Evolutionary conservation across 2,888 invertebrate species (phyloP).

Genomic region (Dexiosoma caninum): DNA sequence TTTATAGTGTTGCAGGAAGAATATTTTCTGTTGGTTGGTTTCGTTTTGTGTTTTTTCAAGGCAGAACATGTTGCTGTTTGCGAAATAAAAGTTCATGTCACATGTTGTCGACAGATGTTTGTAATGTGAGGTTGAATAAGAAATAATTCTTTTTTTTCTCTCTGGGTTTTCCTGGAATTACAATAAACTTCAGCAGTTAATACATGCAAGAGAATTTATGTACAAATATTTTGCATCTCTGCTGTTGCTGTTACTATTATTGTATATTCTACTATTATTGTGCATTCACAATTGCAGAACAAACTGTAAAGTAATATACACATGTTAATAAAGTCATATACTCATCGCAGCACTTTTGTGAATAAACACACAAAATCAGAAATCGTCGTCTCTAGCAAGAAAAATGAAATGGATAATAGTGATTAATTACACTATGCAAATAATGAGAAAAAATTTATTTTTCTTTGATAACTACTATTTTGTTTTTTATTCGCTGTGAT

Average conservation of each 20-base stretch:
- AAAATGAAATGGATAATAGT: too few species aligned
- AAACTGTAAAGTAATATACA: conserved; percentile 35
- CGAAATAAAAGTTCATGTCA: conserved; percentile 50
- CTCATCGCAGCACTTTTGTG: background rate
- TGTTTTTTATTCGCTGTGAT: too few species aligned
- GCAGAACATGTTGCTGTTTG: conserved; percentile 17
- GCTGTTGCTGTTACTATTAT: background rate
- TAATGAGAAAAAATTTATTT: too few species aligned
- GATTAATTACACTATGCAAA: too few species aligned
- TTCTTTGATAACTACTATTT: too few species aligned
- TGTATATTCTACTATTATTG: background rate
- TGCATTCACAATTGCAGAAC: conserved; percentile 12
- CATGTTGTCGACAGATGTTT: conserved; percentile 56
- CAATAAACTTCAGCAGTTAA: conserved; percentile 58
- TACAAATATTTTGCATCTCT: background rate
- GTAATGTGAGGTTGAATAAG: conserved; percentile 52
- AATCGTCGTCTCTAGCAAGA: too few species aligned
- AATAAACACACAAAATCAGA: background rate
- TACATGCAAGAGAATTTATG: conserved; percentile 46
- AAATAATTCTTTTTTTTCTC: conserved; percentile 16
- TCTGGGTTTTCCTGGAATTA: conserved; percentile 36
- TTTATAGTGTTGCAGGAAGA: conserved; percentile 26
- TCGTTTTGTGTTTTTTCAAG: background rate
- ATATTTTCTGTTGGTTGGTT: background rate
- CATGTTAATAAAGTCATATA: conserved; percentile 18